Percentiles rank a stretch among this genome's conserved stretches.
Conservation (phyloP, 2,797 vertebrate genomes). For the Sebastes kiyomatsui region DNA sequence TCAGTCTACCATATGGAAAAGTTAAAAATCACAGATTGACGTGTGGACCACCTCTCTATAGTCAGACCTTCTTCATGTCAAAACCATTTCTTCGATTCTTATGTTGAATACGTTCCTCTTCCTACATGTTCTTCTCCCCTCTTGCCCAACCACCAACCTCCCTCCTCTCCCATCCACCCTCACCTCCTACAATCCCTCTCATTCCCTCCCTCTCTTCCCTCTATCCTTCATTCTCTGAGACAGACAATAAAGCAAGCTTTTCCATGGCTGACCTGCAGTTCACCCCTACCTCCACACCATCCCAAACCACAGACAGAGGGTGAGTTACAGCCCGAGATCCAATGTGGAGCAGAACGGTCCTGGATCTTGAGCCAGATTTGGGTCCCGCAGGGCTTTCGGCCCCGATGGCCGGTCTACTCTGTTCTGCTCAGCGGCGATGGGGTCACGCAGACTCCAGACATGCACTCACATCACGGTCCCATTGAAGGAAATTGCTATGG, state of each 20-base stretch:
- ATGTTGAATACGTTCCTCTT: slow-evolving; percentile 16
- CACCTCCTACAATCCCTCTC: slow-evolving; percentile 35
- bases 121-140: slow-evolving; percentile 1
- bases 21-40: slow-evolving; percentile 34
- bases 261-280: slow-evolving; percentile 80
- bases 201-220: slow-evolving; percentile 44
- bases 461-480: slow-evolving; percentile 31
- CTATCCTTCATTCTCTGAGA: slow-evolving; percentile 67
- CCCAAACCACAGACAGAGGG: slow-evolving; percentile 68
- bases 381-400: slow-evolving; percentile 55
- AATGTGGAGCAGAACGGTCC: slow-evolving; percentile 31
- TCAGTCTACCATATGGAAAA: slow-evolving; percentile 45
- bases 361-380: slow-evolving; percentile 51
- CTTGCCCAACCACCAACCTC: slow-evolving; percentile 17
- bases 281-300: slow-evolving; percentile 77
- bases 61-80: slow-evolving; percentile 8
- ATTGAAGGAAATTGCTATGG: slow-evolving; percentile 49
- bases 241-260: slow-evolving; percentile 72
- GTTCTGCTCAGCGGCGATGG: slow-evolving; percentile 35
- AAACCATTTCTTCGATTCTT: slow-evolving; percentile 5
- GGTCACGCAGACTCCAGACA: slow-evolving; percentile 66
- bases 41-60: slow-evolving; percentile 12
- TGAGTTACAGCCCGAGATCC: slow-evolving; percentile 74
- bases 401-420: slow-evolving; percentile 30
- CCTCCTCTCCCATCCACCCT: slow-evolving; percentile 21